phyloP scores from a whole-genome alignment of 2,888 invertebrate species.

The Ectobius pallidus region DNA sequence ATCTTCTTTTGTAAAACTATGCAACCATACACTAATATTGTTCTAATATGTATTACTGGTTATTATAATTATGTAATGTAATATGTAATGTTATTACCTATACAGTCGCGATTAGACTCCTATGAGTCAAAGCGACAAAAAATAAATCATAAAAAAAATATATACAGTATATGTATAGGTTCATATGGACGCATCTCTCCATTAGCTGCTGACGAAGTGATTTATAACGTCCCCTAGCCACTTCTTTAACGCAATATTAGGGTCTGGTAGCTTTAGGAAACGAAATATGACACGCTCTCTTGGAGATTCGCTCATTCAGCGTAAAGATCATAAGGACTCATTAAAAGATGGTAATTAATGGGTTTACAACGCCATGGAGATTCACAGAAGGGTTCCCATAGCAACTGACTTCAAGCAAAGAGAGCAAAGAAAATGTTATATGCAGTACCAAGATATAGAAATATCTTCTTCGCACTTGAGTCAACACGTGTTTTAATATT shows the following conservation, averaged over 20 bases:
- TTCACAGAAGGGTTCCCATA: background rate
- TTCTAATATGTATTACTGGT: no score
- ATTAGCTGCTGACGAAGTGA: background rate
- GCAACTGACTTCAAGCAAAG: background rate
- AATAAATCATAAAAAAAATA: no score
- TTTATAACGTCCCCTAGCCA: background rate
- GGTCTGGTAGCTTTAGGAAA: background rate
- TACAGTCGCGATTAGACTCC: no score
- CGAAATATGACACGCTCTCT: background rate
- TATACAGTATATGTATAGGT: background rate
- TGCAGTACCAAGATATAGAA: background rate
- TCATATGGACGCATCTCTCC: background rate
- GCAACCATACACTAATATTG: no score
- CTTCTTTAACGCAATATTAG: background rate
- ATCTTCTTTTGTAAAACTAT: no score
- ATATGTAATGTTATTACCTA: no score
- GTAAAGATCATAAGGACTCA: background rate
- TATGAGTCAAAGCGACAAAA: no score
- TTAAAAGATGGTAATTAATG: conserved; percentile 6
- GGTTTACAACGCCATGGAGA: background rate
- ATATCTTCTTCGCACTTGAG: no score
- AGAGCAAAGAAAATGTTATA: background rate
- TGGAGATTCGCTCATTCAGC: background rate
- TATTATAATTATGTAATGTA: no score
- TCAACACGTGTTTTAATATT: no score